These are phyloP conservation scores for Microtus montanus DNA, from an alignment of 2,113 vertebrate genomes.

Conservation along the genomic window DNA sequence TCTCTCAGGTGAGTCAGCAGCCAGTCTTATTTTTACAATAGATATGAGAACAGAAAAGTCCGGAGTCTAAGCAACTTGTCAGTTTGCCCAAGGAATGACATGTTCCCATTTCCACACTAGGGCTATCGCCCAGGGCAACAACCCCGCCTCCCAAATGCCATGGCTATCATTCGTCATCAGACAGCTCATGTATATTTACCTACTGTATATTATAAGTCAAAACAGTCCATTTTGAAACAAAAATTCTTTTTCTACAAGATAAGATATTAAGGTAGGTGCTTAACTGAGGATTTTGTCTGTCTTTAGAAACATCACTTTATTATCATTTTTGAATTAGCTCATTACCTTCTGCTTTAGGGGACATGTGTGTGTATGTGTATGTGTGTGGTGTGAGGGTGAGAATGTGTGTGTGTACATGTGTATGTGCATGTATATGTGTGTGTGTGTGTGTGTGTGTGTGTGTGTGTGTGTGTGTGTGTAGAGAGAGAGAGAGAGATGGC, in stretches of 20 bases:
- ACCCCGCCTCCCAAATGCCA: no score
- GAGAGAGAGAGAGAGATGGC: neutral
- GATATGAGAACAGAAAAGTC: neutral
- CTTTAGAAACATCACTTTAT: slow-evolving; percentile 75
- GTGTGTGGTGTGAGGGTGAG: neutral
- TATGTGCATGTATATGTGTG: neutral
- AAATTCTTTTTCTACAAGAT: neutral
- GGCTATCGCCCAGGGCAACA: no score
- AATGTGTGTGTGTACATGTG: no score
- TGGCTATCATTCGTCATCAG: neutral
- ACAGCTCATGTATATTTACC: neutral
- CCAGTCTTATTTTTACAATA: neutral
- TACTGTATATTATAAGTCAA: slow-evolving; percentile 32
- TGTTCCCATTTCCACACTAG: neutral
- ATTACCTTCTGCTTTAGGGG: slow-evolving; percentile 40
- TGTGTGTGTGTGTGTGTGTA: neutral
- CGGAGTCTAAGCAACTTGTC: neutral
- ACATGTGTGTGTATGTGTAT: neutral
- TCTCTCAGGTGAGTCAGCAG: neutral
- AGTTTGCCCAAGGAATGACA: neutral
- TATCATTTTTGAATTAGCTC: slow-evolving; percentile 66
- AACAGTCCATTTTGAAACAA: slow-evolving; percentile 62
- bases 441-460: neutral
- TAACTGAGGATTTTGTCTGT: slow-evolving; percentile 79
- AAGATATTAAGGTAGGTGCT: slow-evolving; percentile 27